Percentiles rank a stretch among this genome's conserved stretches.
Evolutionary conservation across 2,113 vertebrate genomes (phyloP).

Genomic region (Alligator mississippiensis): DNA sequence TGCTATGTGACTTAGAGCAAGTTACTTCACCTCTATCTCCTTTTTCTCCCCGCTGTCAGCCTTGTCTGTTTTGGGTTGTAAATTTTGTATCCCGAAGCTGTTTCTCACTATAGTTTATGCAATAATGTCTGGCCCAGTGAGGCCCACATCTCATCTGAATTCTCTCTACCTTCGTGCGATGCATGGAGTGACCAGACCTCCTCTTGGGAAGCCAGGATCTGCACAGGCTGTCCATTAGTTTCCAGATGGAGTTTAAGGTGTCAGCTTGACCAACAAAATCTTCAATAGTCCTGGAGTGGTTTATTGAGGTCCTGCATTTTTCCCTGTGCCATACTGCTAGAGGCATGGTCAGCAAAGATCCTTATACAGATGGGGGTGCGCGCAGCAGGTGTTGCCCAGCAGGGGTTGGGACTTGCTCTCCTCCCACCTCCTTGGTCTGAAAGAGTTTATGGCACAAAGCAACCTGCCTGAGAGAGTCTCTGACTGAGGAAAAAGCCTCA

Average conservation of each 20-base stretch:
- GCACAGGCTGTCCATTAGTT: slow-evolving; percentile 4
- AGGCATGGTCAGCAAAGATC: background rate
- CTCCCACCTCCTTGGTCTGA: background rate
- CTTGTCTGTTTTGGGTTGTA: background rate
- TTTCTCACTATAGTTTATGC: background rate
- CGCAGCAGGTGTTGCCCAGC: background rate
- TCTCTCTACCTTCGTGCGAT: background rate
- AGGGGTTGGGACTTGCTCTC: background rate
- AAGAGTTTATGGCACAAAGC: background rate
- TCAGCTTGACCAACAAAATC: slow-evolving; percentile 35
- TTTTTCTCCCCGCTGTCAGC: accelerated
- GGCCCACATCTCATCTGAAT: background rate
- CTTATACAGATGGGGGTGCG: background rate
- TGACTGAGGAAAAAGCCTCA: background rate
- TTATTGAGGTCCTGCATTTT: background rate
- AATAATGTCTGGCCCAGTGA: background rate
- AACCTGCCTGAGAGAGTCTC: background rate
- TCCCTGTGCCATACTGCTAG: background rate
- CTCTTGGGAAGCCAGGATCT: background rate
- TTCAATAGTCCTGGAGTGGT: background rate
- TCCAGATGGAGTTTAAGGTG: slow-evolving; percentile 43
- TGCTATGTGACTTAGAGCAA: background rate
- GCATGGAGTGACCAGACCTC: too few species aligned
- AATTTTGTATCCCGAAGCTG: background rate
- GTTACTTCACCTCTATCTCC: background rate